These are phyloP conservation scores for Myrmophylax atrothorax DNA, from an alignment of 2,113 vertebrate genomes.

Conservation along the genomic window DNA sequence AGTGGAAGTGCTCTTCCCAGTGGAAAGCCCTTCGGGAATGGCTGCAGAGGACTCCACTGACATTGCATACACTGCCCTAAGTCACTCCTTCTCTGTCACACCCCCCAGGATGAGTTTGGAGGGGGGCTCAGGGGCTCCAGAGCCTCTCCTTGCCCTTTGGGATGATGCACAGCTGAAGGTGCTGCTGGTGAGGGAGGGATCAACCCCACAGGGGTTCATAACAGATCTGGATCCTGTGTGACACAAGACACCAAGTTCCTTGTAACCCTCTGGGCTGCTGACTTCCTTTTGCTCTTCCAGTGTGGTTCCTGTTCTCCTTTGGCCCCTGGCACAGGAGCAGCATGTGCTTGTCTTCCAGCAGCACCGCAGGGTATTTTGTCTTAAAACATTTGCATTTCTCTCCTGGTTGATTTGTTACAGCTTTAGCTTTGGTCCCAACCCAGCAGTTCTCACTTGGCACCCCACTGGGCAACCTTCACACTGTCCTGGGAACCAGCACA, in stretches of 20 bases:
- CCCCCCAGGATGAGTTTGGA: neutral
- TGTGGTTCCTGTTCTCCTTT: neutral
- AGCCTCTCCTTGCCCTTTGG: neutral
- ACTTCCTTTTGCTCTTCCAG: neutral
- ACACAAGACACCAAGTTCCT: neutral
- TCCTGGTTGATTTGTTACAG: neutral
- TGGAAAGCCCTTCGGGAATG: neutral
- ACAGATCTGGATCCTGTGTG: neutral
- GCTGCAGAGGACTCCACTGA: neutral
- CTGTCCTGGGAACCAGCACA: neutral
- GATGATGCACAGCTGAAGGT: neutral
- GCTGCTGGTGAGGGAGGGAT: neutral
- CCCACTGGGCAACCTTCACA: rapidly evolving
- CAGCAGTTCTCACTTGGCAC: neutral
- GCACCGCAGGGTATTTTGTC: neutral
- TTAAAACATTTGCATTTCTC: neutral
- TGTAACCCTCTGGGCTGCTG: neutral
- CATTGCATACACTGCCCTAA: neutral
- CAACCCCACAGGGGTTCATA: neutral
- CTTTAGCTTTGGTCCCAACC: neutral
- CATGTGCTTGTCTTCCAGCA: neutral
- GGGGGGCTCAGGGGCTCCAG: neutral
- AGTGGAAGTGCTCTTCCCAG: neutral
- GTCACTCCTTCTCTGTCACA: neutral
- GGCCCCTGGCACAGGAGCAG: neutral